A percentile compares a stretch with the other conserved stretches of the same genome.
Conservation (phyloP, 2,888 invertebrate species). For the Temnothorax rugatulus region DNA sequence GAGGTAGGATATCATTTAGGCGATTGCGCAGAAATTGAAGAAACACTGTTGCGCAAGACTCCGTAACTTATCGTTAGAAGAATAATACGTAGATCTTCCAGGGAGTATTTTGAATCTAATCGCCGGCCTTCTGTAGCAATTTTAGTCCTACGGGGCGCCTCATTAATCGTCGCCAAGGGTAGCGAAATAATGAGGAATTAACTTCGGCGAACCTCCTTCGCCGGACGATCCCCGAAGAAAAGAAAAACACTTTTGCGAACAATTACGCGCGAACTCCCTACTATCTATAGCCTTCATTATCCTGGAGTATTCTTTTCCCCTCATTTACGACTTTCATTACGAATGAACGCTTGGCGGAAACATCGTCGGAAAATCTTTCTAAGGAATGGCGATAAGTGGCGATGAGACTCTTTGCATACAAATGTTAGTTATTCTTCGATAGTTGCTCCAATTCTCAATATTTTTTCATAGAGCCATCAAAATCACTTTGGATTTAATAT, state of each 20-base stretch:
- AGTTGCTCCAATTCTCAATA: constrained; percentile 2
- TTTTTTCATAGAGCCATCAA: constrained; percentile 19
- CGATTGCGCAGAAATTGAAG: not conserved
- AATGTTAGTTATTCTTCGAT: constrained; percentile 25
- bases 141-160: constrained; percentile 58
- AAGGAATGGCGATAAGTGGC: not conserved
- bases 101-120: constrained; percentile 59
- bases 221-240: constrained; percentile 40
- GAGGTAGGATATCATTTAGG: not conserved
- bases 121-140: constrained; percentile 52
- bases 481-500: constrained; percentile 8
- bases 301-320: constrained; percentile 35
- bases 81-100: constrained; percentile 54
- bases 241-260: constrained; percentile 58
- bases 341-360: constrained; percentile 19
- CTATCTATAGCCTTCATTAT: constrained; percentile 63
- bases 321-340: constrained; percentile 47
- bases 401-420: constrained; percentile 26
- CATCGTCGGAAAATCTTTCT: constrained; percentile 18
- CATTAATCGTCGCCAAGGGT: constrained; percentile 71
- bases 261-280: constrained; percentile 61
- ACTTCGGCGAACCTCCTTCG: constrained; percentile 54
- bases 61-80: constrained; percentile 27
- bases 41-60: constrained; percentile 12
- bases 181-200: constrained; percentile 74